Evolutionary conservation across 2,888 invertebrate species (phyloP).

Genomic region (Alsophila aescularia): DNA sequence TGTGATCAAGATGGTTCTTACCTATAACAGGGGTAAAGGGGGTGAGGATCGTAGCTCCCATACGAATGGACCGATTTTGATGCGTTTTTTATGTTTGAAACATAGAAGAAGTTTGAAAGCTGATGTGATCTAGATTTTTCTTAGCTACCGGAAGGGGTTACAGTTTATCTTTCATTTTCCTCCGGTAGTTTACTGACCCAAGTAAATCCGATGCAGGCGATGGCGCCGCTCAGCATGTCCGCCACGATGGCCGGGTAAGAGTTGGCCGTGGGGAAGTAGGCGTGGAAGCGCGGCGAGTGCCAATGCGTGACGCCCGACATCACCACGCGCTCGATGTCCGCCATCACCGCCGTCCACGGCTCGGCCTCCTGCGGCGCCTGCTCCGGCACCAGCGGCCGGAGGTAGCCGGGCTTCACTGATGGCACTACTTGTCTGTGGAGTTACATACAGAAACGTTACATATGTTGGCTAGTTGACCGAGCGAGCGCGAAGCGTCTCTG

Average conservation of each 20-base stretch:
- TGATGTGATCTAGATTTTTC: too few species aligned
- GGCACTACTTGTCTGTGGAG: conserved; percentile 91
- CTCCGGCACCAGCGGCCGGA: conserved; percentile 93
- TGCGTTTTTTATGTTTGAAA: too few species aligned
- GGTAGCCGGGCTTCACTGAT: conserved; percentile 96
- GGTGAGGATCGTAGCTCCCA: too few species aligned
- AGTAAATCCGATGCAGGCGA: conserved; percentile 97
- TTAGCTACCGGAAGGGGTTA: too few species aligned
- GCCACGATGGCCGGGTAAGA: conserved; percentile 97
- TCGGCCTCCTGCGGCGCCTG: conserved; percentile 94
- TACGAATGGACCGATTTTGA: too few species aligned
- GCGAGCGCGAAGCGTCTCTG: too few species aligned
- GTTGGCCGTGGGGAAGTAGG: conserved; percentile 97
- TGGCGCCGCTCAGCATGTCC: conserved; percentile 97
- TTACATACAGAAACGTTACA: not conserved
- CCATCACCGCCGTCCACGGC: conserved; percentile 95
- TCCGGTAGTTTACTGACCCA: conserved; percentile 88
- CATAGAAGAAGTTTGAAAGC: too few species aligned
- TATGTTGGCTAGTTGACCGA: too few species aligned
- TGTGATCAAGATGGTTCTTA: too few species aligned
- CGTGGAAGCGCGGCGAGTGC: conserved; percentile 98
- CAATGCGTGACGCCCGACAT: conserved; percentile 99
- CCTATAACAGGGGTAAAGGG: too few species aligned
- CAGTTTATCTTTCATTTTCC: too few species aligned
- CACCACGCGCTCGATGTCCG: conserved; percentile 96